Evolutionary conservation across 1,140 invertebrate species (phyloP).

Genomic region (Drosophila subobscura): DNA sequence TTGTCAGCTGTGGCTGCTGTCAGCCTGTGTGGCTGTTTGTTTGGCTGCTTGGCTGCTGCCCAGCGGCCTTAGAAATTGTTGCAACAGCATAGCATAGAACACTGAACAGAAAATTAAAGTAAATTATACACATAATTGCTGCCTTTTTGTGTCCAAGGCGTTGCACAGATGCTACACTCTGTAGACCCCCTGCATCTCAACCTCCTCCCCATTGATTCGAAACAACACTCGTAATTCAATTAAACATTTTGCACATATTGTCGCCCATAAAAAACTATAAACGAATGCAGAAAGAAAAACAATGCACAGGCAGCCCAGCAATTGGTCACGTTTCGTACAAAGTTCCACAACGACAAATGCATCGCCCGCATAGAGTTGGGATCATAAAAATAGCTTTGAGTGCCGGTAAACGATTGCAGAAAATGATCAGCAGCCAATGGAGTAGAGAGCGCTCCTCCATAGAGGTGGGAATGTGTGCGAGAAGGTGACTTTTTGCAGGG

Average conservation of each 20-base stretch:
- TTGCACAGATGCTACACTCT: constrained; percentile 44
- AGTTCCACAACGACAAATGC: constrained; percentile 46
- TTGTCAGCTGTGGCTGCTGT: constrained; percentile 61
- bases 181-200: neutral
- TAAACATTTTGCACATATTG: constrained; percentile 70
- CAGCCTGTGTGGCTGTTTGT: constrained; percentile 7
- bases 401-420: constrained; percentile 25
- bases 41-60: constrained; percentile 23
- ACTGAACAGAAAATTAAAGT: constrained; percentile 63
- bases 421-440: constrained; percentile 17
- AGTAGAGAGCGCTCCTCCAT: neutral
- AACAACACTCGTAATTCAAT: constrained; percentile 65
- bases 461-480: constrained; percentile 13
- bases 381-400: constrained; percentile 66
- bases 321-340: constrained; percentile 74
- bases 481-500: constrained; percentile 9
- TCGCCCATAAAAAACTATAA: constrained; percentile 31
- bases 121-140: constrained; percentile 73
- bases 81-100: constrained; percentile 44
- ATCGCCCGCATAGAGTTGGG: constrained; percentile 55
- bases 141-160: constrained; percentile 9
- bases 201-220: neutral
- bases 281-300: constrained; percentile 46
- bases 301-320: constrained; percentile 26
- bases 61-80: constrained; percentile 58